Conservation (phyloP, 1,140 invertebrate species). For the Chrysomallon squamiferum region DNA sequence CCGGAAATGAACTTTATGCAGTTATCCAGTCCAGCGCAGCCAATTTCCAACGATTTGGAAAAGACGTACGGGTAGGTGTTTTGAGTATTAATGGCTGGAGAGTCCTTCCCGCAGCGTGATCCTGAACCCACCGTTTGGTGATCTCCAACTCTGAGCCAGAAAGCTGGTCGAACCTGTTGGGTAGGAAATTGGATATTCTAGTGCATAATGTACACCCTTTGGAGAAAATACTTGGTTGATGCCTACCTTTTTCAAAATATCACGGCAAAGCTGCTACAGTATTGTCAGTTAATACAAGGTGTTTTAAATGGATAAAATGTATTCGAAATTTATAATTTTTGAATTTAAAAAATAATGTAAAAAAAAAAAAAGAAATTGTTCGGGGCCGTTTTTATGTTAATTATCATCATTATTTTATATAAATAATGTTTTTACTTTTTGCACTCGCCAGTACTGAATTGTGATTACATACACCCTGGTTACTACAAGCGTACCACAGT, state of each 20-base stretch:
- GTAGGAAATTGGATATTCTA: neutral
- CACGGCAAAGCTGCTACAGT: neutral
- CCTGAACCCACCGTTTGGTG: neutral
- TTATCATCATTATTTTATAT: too few species aligned
- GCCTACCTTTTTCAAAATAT: neutral
- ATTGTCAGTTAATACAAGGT: neutral
- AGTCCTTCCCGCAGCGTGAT: neutral
- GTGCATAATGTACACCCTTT: neutral
- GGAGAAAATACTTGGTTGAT: too few species aligned
- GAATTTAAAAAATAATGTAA: neutral
- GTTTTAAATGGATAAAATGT: neutral
- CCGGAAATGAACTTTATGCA: neutral
- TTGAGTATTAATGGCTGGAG: neutral
- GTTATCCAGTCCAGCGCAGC: conserved; percentile 8
- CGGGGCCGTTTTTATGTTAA: too few species aligned
- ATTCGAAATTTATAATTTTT: neutral
- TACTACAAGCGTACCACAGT: too few species aligned
- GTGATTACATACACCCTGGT: too few species aligned
- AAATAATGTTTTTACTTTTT: too few species aligned
- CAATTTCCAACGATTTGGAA: conserved; percentile 3
- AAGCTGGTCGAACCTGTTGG: neutral
- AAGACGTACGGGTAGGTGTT: neutral
- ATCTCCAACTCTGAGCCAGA: neutral
- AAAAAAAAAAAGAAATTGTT: neutral
- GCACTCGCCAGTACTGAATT: too few species aligned